Evolutionary conservation across 2,797 vertebrate species (phyloP), one percentile per base, ranked within the genome.

Genomic region (Protosalanx chinensis): DNA sequence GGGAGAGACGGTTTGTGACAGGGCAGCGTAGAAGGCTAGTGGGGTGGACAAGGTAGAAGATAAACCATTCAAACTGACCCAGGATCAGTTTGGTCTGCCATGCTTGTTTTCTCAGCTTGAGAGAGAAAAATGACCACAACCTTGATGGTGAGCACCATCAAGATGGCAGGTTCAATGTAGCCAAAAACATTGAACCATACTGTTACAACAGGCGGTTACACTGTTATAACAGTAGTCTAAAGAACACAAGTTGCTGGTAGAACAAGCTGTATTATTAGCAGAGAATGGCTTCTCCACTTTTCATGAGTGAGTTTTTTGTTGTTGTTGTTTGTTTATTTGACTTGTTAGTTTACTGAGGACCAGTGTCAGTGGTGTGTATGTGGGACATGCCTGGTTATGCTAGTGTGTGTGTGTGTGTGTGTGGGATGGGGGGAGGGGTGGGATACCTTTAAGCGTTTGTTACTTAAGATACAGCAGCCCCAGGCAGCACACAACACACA

Each of bases 401-500:
- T 78, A 70, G 41, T 46, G 41, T 41, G 37, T 41, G 37, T 41
- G 41, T 46, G 41, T 41, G 37, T 41, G 37, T 41, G 37, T 46
- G 41, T 3, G 41, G 41, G 10, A 46, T 81, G 80, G 73, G 63
- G 81, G 79, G 82, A 77, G 23, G 23, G 23, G 23, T 27, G 23
- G 79, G 64, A 86, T 77, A 84, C 71, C 68, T 41, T 79, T 74
- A 86, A 82, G 86, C 89, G 88, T 89, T 90, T 41, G 81, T 76
- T 23, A 70, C 78, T 86, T 80, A 86, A 84, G 66, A 84, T 81
- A 81, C 87, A 89, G 85, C 90, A 92, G 91, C 84, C 81, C 51
- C 82, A 46, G 41, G 41, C 41, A 85, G 88, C 90, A 87, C 85
- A 91, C 85, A 76, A 89, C 86, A 88, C 76, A 84, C 72, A 91